Evolutionary conservation across 92 coral and sea anemone species (phyloP), one percentile per base, ranked within the genome.

Genomic region (Porites evermanni): DNA sequence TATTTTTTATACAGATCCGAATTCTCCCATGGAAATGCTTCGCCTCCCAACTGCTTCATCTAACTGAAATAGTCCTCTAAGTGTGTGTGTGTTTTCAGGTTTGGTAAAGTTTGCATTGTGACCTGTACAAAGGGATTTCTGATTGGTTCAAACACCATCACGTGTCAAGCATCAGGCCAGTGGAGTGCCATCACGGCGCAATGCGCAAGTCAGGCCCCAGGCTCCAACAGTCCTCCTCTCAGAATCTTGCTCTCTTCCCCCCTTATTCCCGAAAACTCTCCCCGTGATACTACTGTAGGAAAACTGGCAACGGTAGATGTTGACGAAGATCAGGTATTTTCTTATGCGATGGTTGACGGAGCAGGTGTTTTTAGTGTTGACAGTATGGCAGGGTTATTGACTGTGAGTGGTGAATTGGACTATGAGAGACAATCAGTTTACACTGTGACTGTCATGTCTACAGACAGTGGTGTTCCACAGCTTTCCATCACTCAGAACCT

Each of bases 381-480:
- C 72, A 86, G 72, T 56, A 53, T 29, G 9, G 75, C 80, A 7
- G 72, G 88, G 14, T 73, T 78, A 13, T 85, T 92, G 86, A 69
- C 82, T 54, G 86, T 89, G 50, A 77, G 52, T 61, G 91, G 95
- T 32, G 73, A 82, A 9, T 73, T 92, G 93, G 91, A 92, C 61
- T 92, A 79, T 26, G 95, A 92, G 79, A 90, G 83, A 56, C 86
- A 82, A 68, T 75, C 93, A 66, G 89, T 78, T 58, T 84, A 90
- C 81, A 67, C 53, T 5, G 91, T 92, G 68, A 50, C 74, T 19
- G 72, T 92, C 13, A 77, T 80, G 53, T 79, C 90, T 19, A 92
- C 91, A 20, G 93, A 92, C 89, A 88, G 84, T 72, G 93, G 95
- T 53, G 76, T 86, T n/a, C 87, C 89, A 18, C 95, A 83, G 67